These are phyloP conservation scores for Raja brachyura DNA, from an alignment of 2,113 vertebrate genomes.

Conservation along the genomic window DNA sequence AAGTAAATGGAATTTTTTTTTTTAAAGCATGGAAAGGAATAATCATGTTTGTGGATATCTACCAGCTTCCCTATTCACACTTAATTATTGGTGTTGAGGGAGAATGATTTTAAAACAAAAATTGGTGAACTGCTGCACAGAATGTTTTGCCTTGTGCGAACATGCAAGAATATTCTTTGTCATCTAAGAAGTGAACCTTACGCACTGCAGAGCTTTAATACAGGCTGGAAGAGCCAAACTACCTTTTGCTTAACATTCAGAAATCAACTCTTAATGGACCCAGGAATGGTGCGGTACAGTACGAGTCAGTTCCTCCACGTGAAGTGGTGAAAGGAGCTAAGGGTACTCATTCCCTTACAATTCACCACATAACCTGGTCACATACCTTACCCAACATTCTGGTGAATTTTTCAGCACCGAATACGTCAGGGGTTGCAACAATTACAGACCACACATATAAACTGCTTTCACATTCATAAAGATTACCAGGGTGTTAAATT, in stretches of 20 bases:
- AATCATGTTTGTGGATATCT: neutral
- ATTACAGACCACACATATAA: conserved; percentile 16
- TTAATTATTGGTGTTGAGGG: neutral
- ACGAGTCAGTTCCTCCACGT: neutral
- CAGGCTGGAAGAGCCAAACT: neutral
- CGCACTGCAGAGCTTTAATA: neutral
- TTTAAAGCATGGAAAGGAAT: neutral
- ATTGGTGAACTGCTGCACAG: neutral
- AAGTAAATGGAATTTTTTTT: neutral
- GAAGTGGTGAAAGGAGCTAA: neutral
- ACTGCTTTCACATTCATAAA: neutral
- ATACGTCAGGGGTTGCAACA: neutral
- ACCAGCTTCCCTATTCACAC: neutral
- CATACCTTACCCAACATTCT: neutral
- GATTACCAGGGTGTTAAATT: neutral
- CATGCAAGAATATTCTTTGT: neutral
- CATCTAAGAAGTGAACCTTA: neutral
- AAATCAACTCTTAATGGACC: neutral
- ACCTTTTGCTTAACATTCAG: neutral
- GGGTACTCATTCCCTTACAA: neutral
- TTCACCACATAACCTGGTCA: neutral
- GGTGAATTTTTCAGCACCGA: neutral
- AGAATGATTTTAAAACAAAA: neutral
- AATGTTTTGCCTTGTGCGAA: neutral
- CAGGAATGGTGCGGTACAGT: neutral